Percentiles rank a stretch among this genome's conserved stretches.
Conservation (phyloP, 2,888 invertebrate species). For the Yponomeuta sedellus region DNA sequence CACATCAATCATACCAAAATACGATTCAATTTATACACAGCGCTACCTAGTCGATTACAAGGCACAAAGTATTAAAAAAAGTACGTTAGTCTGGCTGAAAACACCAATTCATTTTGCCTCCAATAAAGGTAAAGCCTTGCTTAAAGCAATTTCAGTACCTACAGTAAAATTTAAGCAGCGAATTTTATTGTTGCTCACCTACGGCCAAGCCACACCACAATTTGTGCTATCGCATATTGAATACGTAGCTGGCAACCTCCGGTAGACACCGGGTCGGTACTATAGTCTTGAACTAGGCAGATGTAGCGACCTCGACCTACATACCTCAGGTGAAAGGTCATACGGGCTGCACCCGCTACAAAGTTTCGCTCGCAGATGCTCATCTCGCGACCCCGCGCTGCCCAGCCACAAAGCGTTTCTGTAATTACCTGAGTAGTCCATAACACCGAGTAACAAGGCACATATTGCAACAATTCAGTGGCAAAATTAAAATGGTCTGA, state of each 20-base stretch:
- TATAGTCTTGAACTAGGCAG: background rate
- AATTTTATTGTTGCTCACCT: background rate
- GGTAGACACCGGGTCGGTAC: background rate
- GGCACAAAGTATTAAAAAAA: too few relatives aligned
- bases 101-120: background rate
- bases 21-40: too few relatives aligned
- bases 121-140: too few relatives aligned
- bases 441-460: background rate
- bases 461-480: background rate
- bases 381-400: background rate
- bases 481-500: background rate
- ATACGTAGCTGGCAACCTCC: background rate
- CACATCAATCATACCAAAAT: too few relatives aligned
- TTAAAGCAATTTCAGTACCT: background rate
- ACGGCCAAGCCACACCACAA: background rate
- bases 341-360: background rate
- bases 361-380: background rate
- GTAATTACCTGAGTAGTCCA: background rate
- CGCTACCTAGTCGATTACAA: too few relatives aligned
- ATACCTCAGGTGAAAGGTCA: background rate
- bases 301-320: slow-evolving; percentile 4
- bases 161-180: background rate
- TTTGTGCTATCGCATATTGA: background rate
- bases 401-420: background rate
- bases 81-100: background rate